Evolutionary conservation across 2,113 vertebrate genomes (phyloP).

Genomic region (Sapajus apella): DNA sequence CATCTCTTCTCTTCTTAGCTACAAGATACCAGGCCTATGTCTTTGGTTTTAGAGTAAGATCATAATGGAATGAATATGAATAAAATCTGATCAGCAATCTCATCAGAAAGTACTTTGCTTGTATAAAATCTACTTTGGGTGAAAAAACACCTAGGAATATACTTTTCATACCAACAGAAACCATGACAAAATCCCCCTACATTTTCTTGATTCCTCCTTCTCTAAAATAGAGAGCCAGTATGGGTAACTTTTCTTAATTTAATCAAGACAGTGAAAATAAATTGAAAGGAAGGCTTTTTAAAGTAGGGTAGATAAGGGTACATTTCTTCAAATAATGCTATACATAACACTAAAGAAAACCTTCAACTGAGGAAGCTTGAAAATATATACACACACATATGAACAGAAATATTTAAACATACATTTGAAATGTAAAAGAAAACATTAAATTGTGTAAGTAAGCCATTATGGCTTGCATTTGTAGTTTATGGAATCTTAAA

Average conservation of each 20-base stretch:
- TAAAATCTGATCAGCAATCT: background rate
- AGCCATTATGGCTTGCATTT: background rate
- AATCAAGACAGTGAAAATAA: background rate
- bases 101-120: background rate
- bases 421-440: background rate
- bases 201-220: background rate
- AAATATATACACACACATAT: background rate
- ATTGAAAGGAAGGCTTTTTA: background rate
- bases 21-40: background rate
- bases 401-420: background rate
- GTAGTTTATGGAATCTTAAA: background rate
- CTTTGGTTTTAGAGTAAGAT: background rate
- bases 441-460: background rate
- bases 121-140: background rate
- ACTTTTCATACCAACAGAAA: background rate
- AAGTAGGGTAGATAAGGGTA: background rate
- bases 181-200: background rate
- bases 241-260: background rate
- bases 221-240: background rate
- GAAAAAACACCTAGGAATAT: background rate
- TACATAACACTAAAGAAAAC: background rate
- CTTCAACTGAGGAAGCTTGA: background rate
- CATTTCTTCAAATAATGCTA: background rate
- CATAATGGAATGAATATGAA: background rate
- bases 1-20: background rate